Evolutionary conservation across 2,797 vertebrate species (phyloP), one percentile per base, ranked within the genome.

Genomic region (Pristis pectinata): DNA sequence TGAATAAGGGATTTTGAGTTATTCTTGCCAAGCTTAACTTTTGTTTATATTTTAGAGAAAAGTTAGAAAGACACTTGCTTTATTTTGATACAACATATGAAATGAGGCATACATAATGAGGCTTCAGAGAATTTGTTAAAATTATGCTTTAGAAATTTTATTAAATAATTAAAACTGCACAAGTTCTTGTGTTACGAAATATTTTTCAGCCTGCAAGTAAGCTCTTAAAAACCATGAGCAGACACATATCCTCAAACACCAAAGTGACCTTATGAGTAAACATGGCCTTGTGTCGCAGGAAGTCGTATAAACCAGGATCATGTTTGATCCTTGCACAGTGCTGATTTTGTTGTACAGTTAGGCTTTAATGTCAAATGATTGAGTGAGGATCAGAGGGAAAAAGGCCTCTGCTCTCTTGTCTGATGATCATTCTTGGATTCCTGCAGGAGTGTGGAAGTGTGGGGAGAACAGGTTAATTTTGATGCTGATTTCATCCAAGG

Each of bases 1-100:
- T 96, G 97, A 96, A 96, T 96, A 95, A 95, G 94, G 95, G 95
- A 95, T 96, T 95, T 93, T 95, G 95, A 96, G 95, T 96, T 95
- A 93, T 70, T 93, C 37, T 70, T 95, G 95, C 95, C 80, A 59
- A 44, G 94, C 91, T 61, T 80, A 94, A 67, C 64, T 95, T 49
- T 70, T 82, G 64, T 41, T 87, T 53, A 56, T 72, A 41, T 87
- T 27, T 44, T 83, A 64, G 19, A 6, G 83, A 87, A 44, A 83
- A 34, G 13, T 59, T 70, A 24, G 89, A 92, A 70, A 70, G 64
- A 10, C 19, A 93, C 19, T 70, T n/a, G n/a, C 76, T 76, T 80
- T 87, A 64, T 91, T 24, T 91, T 64, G 53, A 53, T 19, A 19
- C 41, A 19, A 7, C 34, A 64, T 22, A 41, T 44, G 10, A 22